These are phyloP conservation scores for Trematocara stigmaticum DNA, from an alignment of 2,113 vertebrate species.

Conservation along the genomic window DNA sequence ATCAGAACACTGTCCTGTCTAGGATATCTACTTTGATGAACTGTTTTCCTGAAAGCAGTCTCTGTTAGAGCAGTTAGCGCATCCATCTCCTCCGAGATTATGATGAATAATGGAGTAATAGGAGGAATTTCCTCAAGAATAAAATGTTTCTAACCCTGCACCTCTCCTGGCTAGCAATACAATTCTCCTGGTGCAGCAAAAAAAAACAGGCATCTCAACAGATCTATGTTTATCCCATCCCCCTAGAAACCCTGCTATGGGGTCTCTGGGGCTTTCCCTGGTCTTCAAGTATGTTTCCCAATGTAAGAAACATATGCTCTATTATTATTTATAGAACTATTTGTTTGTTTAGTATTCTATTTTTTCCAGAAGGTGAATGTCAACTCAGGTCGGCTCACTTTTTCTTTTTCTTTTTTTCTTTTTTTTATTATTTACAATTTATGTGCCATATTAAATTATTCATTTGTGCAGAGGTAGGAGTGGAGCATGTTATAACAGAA, in stretches of 20 bases:
- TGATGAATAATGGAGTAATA: conserved; percentile 71
- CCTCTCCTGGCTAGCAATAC: conserved; percentile 55
- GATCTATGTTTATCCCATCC: conserved; percentile 60
- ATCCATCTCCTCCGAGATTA: conserved; percentile 53
- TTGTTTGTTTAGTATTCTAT: conserved; percentile 69
- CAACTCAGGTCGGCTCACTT: conserved; percentile 18
- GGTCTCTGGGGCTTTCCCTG: conserved; percentile 54
- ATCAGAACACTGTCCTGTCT: conserved; percentile 43
- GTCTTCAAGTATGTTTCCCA: conserved; percentile 39
- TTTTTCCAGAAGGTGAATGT: conserved; percentile 54
- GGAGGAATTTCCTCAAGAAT: conserved; percentile 70
- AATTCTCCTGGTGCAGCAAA: conserved; percentile 37
- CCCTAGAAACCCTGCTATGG: conserved; percentile 55
- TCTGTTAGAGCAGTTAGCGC: conserved; percentile 70
- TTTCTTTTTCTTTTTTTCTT: conserved; percentile 8
- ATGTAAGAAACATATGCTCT: conserved; percentile 66
- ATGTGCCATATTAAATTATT: conserved; percentile 37
- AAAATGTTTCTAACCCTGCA: conserved; percentile 69
- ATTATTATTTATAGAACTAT: conserved; percentile 72
- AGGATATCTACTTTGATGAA: conserved; percentile 36
- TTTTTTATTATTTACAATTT: conserved; percentile 19
- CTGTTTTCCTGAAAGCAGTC: conserved; percentile 34
- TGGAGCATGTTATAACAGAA: conserved; percentile 3
- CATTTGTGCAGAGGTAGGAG: conserved; percentile 8
- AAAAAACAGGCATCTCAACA: conserved; percentile 26